phyloP scores from a whole-genome alignment of 92 coral and sea anemone genomes.

The Phenganax subtilis region DNA sequence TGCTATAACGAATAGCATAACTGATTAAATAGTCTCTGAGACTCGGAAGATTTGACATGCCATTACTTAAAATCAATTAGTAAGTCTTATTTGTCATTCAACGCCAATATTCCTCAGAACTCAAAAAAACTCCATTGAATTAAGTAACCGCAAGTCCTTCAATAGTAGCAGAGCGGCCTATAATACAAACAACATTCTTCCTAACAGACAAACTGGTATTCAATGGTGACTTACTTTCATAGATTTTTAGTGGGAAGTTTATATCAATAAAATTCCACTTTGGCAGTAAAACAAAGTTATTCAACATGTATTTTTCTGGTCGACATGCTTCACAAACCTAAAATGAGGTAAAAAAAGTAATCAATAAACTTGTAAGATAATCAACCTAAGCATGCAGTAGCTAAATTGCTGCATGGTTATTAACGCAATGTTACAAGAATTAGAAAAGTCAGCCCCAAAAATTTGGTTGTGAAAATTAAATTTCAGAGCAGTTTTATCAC shows the following conservation, averaged over 20 bases:
- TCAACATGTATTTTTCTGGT: conserved; percentile 44
- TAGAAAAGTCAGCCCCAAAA: not conserved
- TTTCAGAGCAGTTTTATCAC: too few species aligned
- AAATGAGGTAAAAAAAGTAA: not conserved
- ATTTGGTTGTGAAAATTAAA: not conserved
- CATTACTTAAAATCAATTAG: too few species aligned
- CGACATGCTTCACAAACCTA: conserved; percentile 4
- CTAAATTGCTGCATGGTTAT: not conserved
- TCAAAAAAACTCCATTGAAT: not conserved
- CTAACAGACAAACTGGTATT: not conserved
- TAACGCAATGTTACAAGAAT: not conserved
- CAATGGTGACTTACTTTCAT: conserved; percentile 9
- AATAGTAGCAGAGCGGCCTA: not conserved
- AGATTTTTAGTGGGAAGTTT: conserved; percentile 22
- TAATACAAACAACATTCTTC: not conserved
- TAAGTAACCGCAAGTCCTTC: not conserved
- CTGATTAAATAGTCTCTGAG: too few species aligned
- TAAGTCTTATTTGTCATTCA: too few species aligned
- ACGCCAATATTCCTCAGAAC: not conserved
- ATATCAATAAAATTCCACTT: conserved; percentile 59
- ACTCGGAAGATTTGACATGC: too few species aligned
- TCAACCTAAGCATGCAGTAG: not conserved
- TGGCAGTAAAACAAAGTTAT: conserved; percentile 57
- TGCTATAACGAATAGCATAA: too few species aligned
- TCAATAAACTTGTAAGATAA: not conserved